Evolutionary conservation across 1,140 invertebrate genomes (phyloP).

Genomic region (Pomacea maculata): DNA sequence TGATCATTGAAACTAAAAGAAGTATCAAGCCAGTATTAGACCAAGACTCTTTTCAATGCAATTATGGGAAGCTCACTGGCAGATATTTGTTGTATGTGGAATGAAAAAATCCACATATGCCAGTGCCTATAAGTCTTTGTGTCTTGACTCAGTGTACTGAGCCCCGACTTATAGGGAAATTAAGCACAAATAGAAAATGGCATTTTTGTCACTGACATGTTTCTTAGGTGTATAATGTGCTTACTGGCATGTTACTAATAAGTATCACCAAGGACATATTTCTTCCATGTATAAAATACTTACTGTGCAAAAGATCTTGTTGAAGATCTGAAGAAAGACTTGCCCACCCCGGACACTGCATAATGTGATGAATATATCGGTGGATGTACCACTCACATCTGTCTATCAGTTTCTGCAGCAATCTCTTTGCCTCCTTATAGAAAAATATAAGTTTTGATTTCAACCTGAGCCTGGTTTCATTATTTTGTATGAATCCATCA

Average conservation of each 20-base stretch:
- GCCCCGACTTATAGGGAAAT: background rate
- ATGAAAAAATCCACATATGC: no score
- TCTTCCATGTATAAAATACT: background rate
- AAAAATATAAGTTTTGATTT: no score
- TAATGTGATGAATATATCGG: conserved; percentile 16
- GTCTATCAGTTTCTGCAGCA: conserved; percentile 12
- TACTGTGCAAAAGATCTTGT: conserved; percentile 12
- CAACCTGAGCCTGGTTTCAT: no score
- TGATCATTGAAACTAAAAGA: no score
- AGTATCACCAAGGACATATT: background rate
- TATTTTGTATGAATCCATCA: no score
- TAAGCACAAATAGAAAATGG: background rate
- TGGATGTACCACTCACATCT: conserved; percentile 23
- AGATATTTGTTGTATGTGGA: no score
- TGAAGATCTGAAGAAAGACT: background rate
- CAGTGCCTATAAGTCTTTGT: no score
- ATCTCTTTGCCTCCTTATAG: background rate
- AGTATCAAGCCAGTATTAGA: no score
- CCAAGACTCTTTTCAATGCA: no score
- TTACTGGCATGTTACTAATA: background rate
- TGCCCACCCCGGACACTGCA: conserved; percentile 8
- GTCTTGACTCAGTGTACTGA: no score
- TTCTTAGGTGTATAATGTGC: no score
- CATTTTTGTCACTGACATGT: background rate
- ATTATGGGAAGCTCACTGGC: no score